phyloP scores from a whole-genome alignment of 2,113 vertebrate species.

The Tympanuchus pallidicinctus region DNA sequence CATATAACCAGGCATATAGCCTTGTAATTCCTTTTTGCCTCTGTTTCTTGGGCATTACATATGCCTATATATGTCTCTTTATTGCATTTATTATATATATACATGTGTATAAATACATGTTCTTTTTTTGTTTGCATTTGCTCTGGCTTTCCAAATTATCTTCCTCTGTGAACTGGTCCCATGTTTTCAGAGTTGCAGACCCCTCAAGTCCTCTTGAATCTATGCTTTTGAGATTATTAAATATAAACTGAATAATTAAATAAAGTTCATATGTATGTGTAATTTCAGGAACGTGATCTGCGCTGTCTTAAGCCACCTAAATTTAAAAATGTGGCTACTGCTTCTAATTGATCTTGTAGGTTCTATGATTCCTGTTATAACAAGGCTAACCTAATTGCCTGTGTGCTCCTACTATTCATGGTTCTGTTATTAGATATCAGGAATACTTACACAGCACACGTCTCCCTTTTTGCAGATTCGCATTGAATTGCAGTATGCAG shows the following conservation, averaged over 20 bases:
- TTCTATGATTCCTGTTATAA: background rate
- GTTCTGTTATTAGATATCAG: background rate
- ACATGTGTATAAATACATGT: background rate
- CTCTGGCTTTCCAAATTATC: background rate
- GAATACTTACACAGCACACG: background rate
- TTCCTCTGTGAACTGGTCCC: background rate
- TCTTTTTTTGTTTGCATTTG: background rate
- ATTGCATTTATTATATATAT: too few relatives aligned
- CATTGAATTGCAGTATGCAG: background rate
- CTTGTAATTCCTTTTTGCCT: background rate
- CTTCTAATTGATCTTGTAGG: background rate
- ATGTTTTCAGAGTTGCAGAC: fast-evolving
- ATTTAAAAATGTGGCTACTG: background rate
- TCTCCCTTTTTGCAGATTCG: background rate
- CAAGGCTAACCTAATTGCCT: background rate
- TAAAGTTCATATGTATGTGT: background rate
- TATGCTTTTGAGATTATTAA: background rate
- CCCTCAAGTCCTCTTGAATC: background rate
- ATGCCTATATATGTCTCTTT: background rate
- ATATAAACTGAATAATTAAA: background rate
- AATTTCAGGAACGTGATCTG: background rate
- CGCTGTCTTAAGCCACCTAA: background rate
- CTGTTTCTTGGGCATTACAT: background rate
- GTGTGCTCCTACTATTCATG: background rate
- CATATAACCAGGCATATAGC: background rate